Base-by-base conservation (phyloP, 2,113 vertebrate genomes). In the Sebastes fasciatus region DNA sequence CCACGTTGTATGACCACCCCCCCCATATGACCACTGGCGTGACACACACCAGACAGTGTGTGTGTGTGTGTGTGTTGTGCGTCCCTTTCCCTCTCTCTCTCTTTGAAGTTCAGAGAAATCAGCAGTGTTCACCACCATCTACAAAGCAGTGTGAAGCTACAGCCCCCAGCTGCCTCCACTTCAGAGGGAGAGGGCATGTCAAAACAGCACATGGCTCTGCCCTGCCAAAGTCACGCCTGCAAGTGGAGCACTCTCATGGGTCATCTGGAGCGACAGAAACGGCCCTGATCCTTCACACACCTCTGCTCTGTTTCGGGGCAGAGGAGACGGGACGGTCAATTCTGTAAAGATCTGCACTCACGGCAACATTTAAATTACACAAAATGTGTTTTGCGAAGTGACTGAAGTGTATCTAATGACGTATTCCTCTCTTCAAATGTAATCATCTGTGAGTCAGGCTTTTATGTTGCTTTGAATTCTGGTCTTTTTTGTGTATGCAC, bases 111-210 rank as follows among this genome's bases (percentile, higher is more conserved):
- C 46, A 82, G 73, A 65, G 48, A 64, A 52, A 69, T 64, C 72
- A 49, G 61, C 40, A 58, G 73, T 2, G 17, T 65, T 80, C 60
- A 65, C 64, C 58, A 26, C 52, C 42, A 64, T 78, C 76, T 71
- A 76, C 72, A 70, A 66, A 82, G 80, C 23, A 16, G 81, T 62
- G 89, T 85, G 82, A 88, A 82, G 84, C 77, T 88, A 89, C 83
- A 80, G 63, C 79, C 73, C 21, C 63, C 92, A 93, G 92, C 89
- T 92, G 86, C 77, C 83, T 85, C 72, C 77, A 79, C 87, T 90
- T 92, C 67, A 80, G 69, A 84, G 77, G 49, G 46, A 77, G 60
- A 52, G 71, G 67, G 55, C 78, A 70, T 86, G 83, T 90, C 86
- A 89, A 87, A 89, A 86, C 80, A 88, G 86, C 76, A 70, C 79